Base-by-base conservation (phyloP, 2,888 invertebrate species). In the Drosophila glabriapex region DNA sequence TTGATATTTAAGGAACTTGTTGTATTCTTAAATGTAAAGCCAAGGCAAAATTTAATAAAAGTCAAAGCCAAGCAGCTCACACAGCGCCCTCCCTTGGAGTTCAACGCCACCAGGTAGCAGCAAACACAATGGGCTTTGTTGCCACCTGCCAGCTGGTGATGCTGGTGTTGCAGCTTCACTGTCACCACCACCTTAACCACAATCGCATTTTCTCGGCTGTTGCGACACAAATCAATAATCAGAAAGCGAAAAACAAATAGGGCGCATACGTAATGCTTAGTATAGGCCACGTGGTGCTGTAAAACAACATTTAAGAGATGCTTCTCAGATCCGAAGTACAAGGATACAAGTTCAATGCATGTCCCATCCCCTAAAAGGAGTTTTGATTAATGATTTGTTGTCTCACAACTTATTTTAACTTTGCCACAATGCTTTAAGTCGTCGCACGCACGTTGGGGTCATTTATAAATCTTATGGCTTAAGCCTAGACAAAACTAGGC, bases 381-480 rank as follows among this genome's bases (percentile, higher is more conserved):
- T 66, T 68, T 66, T 85, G 85, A 85, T 85, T 82, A 89, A 85
- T 85, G 85, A 69, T 55, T 50, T 46, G 35, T 29, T 9, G 33
- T 41, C 41, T 43, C 53, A 58, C 65, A 78, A 78, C 69, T 74
- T 84, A 49, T 73, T 82, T 71, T n/a, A 80, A 84, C 56, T 83
- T 83, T 72, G 68, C 72, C 78, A 68, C 64, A 63, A 69, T 22
- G 37, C 75, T 76, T 70, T 76, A 70, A 69, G 66, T 67, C 64
- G 33, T 56, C 60, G 52, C 73, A 55, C 67, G 65, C 50, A 39
- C n/a, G 25, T 49, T 43, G 25, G 39, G 82, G 78, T 81, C 89
- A 89, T 89, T 90, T 89, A 85, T 89, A 87, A 81, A 87, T 84
- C 85, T 84, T 66, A 62, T 69, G 43, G 46, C 29, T 68, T 68